These are phyloP conservation scores for Eurystomus glaucurus DNA, from an alignment of 2,797 vertebrate species.

Conservation along the genomic window DNA sequence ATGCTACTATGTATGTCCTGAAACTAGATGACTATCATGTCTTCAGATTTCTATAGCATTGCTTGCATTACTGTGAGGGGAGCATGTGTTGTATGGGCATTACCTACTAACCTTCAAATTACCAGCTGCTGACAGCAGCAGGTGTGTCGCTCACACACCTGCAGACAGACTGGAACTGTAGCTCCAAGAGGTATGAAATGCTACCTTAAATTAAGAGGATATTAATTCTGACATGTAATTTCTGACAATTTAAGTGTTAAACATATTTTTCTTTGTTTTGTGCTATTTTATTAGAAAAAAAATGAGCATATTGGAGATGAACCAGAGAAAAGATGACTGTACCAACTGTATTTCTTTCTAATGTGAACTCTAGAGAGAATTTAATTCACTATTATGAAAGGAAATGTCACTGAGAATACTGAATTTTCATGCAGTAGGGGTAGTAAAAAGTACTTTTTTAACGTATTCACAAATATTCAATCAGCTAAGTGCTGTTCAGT, in stretches of 20 bases:
- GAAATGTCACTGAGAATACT: not conserved
- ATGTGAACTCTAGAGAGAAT: not conserved
- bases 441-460: not conserved
- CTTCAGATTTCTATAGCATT: not conserved
- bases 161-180: not conserved
- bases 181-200: not conserved
- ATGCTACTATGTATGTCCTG: not conserved
- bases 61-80: not conserved
- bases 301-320: not conserved
- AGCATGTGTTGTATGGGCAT: not conserved
- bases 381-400: not conserved
- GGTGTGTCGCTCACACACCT: not conserved
- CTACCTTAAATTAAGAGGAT: not conserved
- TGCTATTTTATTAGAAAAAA: not conserved
- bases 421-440: not conserved
- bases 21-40: not conserved
- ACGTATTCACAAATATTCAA: conserved; percentile 13
- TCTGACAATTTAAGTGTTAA: not conserved
- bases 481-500: conserved; percentile 6
- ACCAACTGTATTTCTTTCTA: not conserved
- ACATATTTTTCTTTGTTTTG: not conserved
- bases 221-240: not conserved
- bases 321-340: not conserved
- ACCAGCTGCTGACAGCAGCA: not conserved
- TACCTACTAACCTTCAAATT: not conserved